Evolutionary conservation across 1,140 invertebrate species (phyloP).

Genomic region (Nebria ingens): DNA sequence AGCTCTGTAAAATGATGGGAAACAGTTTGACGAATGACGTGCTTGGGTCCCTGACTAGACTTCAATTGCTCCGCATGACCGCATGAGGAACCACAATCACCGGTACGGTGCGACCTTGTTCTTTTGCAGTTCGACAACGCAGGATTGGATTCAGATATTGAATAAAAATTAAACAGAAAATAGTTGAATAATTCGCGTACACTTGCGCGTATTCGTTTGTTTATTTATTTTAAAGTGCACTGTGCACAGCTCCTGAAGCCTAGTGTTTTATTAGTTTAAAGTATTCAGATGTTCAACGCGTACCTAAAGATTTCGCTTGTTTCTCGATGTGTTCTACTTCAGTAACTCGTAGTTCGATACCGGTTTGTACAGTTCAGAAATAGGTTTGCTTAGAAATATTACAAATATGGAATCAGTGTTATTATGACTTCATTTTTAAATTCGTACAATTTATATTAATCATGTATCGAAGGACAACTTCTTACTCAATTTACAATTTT

Average conservation of each 20-base stretch:
- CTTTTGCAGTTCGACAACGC: background rate
- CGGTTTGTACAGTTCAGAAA: background rate
- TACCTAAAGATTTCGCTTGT: background rate
- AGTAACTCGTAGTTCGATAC: conserved; percentile 2
- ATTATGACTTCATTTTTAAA: background rate
- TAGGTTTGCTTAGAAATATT: conserved; percentile 4
- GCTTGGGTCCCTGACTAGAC: background rate
- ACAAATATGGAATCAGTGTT: conserved; percentile 1
- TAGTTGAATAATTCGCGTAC: background rate
- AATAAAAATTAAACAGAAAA: too few species aligned
- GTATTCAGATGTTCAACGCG: background rate
- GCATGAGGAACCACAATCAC: conserved; percentile 4
- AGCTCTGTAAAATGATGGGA: background rate
- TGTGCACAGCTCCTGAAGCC: too few species aligned
- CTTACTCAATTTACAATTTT: too few species aligned
- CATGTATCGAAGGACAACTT: too few species aligned
- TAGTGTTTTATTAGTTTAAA: background rate
- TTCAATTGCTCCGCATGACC: background rate
- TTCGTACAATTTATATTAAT: too few species aligned
- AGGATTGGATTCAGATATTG: background rate
- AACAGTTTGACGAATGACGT: background rate
- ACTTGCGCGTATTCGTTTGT: too few species aligned
- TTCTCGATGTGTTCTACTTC: conserved; percentile 1
- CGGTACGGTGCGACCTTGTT: conserved; percentile 4
- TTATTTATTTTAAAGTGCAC: too few species aligned